Base-by-base conservation (phyloP, 2,797 vertebrate species). In the Sebastes oblongus region DNA sequence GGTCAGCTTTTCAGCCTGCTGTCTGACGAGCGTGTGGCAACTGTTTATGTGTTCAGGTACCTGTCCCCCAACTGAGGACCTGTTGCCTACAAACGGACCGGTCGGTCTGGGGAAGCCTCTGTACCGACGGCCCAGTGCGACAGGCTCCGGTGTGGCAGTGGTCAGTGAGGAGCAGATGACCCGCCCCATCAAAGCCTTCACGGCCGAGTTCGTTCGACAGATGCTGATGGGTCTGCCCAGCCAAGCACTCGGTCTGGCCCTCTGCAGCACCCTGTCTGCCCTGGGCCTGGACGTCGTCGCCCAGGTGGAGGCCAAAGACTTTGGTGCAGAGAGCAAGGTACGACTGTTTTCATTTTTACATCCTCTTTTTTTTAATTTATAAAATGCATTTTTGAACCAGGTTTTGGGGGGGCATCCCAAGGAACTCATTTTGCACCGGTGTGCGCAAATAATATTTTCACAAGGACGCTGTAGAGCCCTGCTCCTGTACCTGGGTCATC, bases 151-250 rank as follows among this genome's bases (percentile, higher is more conserved):
- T 30, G 95, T 96, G 61, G 84, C 93, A 0, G 96, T 98, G 73
- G 96, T 98, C 61, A 99, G 96, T 55, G 98, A 99, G 93, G 98
- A 99, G 58, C 98, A 99, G 93, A 98, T 99, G 97, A 97, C 95
- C 36, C 97, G 97, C 32, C 98, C 98, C 52, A 98, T 99, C 89
- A 99, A 98, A 86, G 96, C 97, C 52, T 99, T 99, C 90, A 99
- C 97, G 1, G 98, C 98, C 0, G 98, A 99, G 88, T 99, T 99
- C 80, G 98, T 99, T 64, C 95, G 97, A 9, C 97, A 99, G 90
- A 97, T 99, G 91, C 94, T 99, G 61, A 97, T 99, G 89, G 98
- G 98, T 30, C 95, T 99, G 54, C 98, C 98, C 6, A 98, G 97
- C 66, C 98, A 99, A 84, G 96, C 98, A 12, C 92, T 99, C 1